Evolutionary conservation across 2,797 vertebrate genomes (phyloP).

Genomic region (Carduelis carduelis): DNA sequence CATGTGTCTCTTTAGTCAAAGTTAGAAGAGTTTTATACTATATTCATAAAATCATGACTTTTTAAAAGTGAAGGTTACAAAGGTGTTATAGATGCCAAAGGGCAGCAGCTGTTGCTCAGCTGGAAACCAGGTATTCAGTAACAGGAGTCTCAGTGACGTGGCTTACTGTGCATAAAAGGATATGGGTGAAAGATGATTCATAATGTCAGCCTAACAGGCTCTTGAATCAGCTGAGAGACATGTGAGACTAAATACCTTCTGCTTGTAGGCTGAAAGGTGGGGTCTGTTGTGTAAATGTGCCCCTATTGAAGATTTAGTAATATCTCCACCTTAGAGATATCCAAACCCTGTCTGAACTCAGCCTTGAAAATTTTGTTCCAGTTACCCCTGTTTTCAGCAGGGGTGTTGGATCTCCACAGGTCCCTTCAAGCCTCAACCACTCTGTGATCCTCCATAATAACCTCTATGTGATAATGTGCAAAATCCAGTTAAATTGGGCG

Average conservation of each 20-base stretch:
- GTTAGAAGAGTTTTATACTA: not conserved
- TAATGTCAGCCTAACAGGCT: not conserved
- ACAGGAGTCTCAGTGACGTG: not conserved
- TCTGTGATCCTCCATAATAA: not conserved
- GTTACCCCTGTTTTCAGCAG: not conserved
- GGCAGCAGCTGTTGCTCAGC: not conserved
- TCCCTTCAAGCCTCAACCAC: not conserved
- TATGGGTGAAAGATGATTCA: not conserved
- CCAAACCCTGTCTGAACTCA: not conserved
- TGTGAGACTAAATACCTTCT: not conserved
- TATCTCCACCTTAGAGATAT: not conserved
- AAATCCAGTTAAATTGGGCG: not conserved
- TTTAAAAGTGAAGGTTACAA: not conserved
- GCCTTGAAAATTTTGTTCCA: not conserved
- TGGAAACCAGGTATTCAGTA: not conserved
- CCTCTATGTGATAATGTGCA: not conserved
- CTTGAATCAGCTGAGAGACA: not conserved
- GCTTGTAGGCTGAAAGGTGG: not conserved
- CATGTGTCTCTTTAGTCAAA: not conserved
- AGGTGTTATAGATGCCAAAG: not conserved
- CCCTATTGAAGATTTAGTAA: not conserved
- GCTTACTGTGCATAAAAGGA: not conserved
- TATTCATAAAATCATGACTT: not conserved
- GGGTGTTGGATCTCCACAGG: not conserved
- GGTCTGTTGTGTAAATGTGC: not conserved